Base-by-base conservation (phyloP, 1,140 invertebrate species). In the Agrilus planipennis region DNA sequence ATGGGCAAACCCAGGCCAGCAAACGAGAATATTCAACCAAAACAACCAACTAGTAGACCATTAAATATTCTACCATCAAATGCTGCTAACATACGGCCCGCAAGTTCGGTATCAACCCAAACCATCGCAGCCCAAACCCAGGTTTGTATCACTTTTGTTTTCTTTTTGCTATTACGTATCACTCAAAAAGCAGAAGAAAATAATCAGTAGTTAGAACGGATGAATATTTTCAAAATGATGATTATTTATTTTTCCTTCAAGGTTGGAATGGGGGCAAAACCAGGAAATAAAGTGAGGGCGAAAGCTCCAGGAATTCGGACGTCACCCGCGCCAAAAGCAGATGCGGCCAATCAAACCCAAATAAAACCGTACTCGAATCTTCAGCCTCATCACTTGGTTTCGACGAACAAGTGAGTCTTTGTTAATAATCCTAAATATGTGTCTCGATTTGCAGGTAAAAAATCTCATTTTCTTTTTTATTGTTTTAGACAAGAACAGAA, bases 91-190 rank as follows among this genome's bases (percentile, higher is more conserved):
- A 81, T 82, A 34, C 65, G 81, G 28, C 81, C 81, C 0, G 79
- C 79, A 2, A 79, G 77, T 49, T 82, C 79, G 1, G 80, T 86
- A 3, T 84, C 81, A 1, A 84, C 81, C 4, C 82, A 86, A 62
- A 84, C 81, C 2, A 73, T 75, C 38, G 76, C 73, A 36, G 74
- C 75, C 47, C 73, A 75, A 57, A 68, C 71, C 38, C 74, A 71
- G 55, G 74, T 71, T 61, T 21, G 23, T 36, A 36, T 36, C 4
- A 15, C n/a, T 12, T 10, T 36, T 36, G 34, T 36, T 31, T 31
- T 10, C 9, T 31, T 25, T 25, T 6, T 6, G n/a, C 22, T 25
- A 7, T 25, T 25, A 25, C 5, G 22, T 25, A 7, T 25, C 15
- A 30, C 28, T 30, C 28, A 30, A 7, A 7, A 30, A n/a, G n/a